Conservation (phyloP, 2,797 vertebrate genomes). For the Brotogeris chrysoptera region DNA sequence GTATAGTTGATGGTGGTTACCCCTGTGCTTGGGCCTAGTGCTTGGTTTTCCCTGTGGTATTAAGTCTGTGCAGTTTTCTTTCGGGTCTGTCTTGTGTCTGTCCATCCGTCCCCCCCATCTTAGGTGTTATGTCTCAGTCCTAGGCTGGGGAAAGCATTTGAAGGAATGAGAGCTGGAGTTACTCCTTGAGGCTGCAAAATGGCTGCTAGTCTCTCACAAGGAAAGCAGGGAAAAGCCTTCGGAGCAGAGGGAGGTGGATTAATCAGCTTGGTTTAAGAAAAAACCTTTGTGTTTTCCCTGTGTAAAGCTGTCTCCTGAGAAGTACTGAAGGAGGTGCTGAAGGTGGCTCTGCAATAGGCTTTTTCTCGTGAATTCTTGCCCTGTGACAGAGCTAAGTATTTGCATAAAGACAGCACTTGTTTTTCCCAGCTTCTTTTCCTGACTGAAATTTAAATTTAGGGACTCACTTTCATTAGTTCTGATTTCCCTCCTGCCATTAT, state of each 20-base stretch:
- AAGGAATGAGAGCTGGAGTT: background rate
- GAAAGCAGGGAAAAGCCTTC: background rate
- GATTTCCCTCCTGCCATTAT: background rate
- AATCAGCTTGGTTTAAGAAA: background rate
- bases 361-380: background rate
- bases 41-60: background rate
- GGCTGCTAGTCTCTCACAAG: fast-evolving
- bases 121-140: background rate
- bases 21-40: background rate
- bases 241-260: fast-evolving
- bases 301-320: background rate
- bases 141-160: background rate
- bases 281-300: background rate
- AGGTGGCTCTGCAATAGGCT: background rate
- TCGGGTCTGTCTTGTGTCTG: too few relatives aligned
- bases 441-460: background rate
- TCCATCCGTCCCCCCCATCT: too few relatives aligned
- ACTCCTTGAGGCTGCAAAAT: background rate
- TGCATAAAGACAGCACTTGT: fast-evolving
- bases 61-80: background rate
- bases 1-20: fast-evolving
- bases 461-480: background rate
- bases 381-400: background rate
- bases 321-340: background rate
- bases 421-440: background rate